A percentile compares a stretch with the other conserved stretches of the same genome.
Evolutionary conservation across 2,888 invertebrate genomes (phyloP).

Genomic region (Acanthoscelides obtectus): DNA sequence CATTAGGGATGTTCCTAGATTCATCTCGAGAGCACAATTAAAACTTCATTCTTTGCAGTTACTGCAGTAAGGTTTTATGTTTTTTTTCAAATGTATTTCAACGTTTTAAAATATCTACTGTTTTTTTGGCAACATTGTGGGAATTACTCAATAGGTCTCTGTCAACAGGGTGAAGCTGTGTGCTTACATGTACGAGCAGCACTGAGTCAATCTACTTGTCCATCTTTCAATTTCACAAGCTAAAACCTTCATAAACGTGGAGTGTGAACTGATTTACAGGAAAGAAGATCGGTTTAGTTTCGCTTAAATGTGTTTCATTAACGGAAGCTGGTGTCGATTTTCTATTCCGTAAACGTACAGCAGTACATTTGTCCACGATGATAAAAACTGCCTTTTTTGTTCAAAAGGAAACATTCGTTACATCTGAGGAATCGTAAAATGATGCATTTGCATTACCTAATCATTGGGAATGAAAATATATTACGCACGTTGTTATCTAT

Average conservation of each 20-base stretch:
- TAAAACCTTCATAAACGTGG: neutral
- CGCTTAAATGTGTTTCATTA: neutral
- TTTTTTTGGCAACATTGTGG: no score
- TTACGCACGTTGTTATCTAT: neutral
- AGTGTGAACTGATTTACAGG: neutral
- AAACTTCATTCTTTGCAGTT: no score
- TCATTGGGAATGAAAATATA: neutral
- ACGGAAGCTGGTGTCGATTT: neutral
- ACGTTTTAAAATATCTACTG: no score
- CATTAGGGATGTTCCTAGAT: no score
- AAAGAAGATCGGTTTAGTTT: neutral
- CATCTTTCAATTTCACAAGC: neutral
- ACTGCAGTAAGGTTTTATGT: no score
- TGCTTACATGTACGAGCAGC: no score
- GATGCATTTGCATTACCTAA: neutral
- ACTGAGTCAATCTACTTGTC: neutral
- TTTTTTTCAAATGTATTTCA: no score
- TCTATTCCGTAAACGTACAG: neutral
- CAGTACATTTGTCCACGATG: neutral
- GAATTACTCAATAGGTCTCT: no score
- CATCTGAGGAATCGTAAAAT: neutral
- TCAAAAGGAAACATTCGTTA: neutral
- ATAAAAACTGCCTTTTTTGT: neutral
- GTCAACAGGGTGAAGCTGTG: no score
- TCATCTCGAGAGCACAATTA: no score